Base-by-base conservation (phyloP, 2,888 invertebrate species). In the Ptychoptera albimana region DNA sequence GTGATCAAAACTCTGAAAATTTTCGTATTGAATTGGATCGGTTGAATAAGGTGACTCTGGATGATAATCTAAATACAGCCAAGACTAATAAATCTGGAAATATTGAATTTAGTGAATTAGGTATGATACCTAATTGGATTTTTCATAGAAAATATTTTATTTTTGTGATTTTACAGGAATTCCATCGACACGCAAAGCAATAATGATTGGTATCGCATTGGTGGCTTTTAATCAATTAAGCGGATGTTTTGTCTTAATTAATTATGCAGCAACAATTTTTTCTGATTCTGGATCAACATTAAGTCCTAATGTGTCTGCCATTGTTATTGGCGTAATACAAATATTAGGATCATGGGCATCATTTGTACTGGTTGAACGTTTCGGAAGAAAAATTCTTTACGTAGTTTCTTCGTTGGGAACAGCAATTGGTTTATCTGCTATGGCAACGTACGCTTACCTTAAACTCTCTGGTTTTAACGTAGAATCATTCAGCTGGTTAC, bases 231-330 rank as follows among this genome's bases (percentile, higher is more conserved):
- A 58, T 46, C 57, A 58, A 35, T 55, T 55, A 40, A 55, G 60
- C 16, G 61, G 63, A 3, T 49, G 52, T 11, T 62, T 58, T 37
- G 57, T 57, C 7, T 55, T 64, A 36, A 50, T 60, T 3, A 64
- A 57, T 44, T 64, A 64, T 43, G 59, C 62, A 52, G 57, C 63
- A 9, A 49, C 52, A 12, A 60, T 64, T 34, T 64, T 64, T 45
- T 51, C 50, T 4, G 50, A 53, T 2, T 55, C 60, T 0, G 56
- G 59, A 0, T 54, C 59, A 0, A 41, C 50, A 2, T 46, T 63
- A 34, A 57, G 60, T 47, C 57, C 60, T 1, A 60, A 62, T 11
- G 54, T 55, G 1, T 55, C 55, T 42, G 60, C 63, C 0, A 62
- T 63, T 3, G 55, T 60, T 10, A 53, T 58, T 43, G 63, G 63